A percentile compares a stretch with the other conserved stretches of the same genome.
phyloP scores from a whole-genome alignment of 2,888 invertebrate species.

The Pachycephus smyrnensis region DNA sequence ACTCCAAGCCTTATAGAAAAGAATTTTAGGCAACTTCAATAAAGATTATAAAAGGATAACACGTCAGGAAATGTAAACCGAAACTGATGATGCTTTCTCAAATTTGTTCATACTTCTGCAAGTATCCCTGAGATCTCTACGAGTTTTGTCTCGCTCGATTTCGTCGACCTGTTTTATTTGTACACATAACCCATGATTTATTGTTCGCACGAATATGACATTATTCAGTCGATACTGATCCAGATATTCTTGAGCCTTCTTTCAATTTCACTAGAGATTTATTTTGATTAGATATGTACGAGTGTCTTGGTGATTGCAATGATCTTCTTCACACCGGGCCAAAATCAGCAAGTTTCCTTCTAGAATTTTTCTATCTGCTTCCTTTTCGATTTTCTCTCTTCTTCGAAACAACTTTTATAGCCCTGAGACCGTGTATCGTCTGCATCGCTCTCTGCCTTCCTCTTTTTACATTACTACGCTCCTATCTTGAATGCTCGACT shows the following conservation, averaged over 20 bases:
- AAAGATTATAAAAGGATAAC: not conserved
- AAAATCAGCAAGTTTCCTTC: not conserved
- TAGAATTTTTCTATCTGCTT: not conserved
- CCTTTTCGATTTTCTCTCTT: not conserved
- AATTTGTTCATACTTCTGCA: not conserved
- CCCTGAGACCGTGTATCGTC: conserved; percentile 9
- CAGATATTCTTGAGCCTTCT: not conserved
- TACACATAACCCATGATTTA: conserved; percentile 15
- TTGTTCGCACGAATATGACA: conserved; percentile 13
- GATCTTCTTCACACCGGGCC: not conserved
- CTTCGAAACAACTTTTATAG: conserved; percentile 13
- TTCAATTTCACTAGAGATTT: not conserved
- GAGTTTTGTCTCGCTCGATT: conserved; percentile 7
- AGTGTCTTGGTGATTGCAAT: not conserved
- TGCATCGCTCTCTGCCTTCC: conserved; percentile 15
- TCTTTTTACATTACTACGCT: conserved; percentile 9
- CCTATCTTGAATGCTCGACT: conserved; percentile 60
- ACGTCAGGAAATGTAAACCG: not conserved
- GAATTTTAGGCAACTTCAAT: not conserved
- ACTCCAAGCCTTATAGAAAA: not conserved
- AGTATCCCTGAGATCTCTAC: not conserved
- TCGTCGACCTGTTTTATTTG: conserved; percentile 8
- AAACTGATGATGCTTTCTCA: not conserved
- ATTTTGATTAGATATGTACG: not conserved
- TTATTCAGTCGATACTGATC: not conserved